Conservation (phyloP, 2,888 invertebrate species). For the Vandiemenella viatica region DNA sequence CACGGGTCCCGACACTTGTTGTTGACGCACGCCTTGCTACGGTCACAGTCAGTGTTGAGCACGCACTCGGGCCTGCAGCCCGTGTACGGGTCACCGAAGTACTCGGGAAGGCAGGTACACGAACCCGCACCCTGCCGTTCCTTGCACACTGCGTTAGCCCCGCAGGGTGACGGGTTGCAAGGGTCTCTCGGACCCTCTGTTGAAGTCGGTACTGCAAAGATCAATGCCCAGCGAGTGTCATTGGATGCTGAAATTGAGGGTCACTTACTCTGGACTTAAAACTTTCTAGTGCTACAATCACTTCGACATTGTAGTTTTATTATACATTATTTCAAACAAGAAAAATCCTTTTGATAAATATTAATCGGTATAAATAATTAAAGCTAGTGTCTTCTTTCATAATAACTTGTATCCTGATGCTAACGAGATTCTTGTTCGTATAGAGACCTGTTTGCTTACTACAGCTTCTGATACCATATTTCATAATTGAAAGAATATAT, state of each 20-base stretch:
- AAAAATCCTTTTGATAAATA: no score
- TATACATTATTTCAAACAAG: no score
- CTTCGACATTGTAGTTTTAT: background rate
- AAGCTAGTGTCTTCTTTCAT: no score
- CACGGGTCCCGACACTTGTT: slow-evolving; percentile 24
- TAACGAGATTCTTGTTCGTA: no score
- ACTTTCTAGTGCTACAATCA: background rate
- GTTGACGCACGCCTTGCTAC: slow-evolving; percentile 22
- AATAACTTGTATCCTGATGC: no score
- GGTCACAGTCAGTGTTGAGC: slow-evolving; percentile 24
- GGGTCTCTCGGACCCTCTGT: slow-evolving; percentile 55
- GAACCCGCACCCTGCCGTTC: slow-evolving; percentile 23
- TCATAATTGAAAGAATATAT: no score
- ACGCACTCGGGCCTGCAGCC: slow-evolving; percentile 26
- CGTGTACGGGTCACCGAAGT: slow-evolving; percentile 24
- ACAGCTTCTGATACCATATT: no score
- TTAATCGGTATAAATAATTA: no score
- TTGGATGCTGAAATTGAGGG: no score
- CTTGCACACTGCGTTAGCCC: slow-evolving; percentile 41
- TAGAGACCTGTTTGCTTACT: no score
- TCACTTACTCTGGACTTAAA: background rate
- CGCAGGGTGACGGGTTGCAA: slow-evolving; percentile 54
- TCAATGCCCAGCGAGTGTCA: background rate
- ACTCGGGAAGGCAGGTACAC: slow-evolving; percentile 22
- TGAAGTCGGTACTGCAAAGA: slow-evolving; percentile 28